phyloP scores from a whole-genome alignment of 2,113 vertebrate species.

The mouse (Mus musculus) region GRCm39 chr6:121041501-121042000 shows the following conservation, averaged over 20 bases:
- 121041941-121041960: not conserved
- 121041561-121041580: not conserved
- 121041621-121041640: not conserved
- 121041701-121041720: not conserved
- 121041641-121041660: not conserved
- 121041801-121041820: not conserved
- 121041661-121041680: not conserved
- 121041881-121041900: not conserved
- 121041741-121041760: not conserved
- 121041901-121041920: not conserved
- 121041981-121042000: slow-evolving; percentile 2
- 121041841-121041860: not conserved
- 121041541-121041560: slow-evolving; percentile 33
- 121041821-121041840: not conserved
- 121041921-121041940: not conserved
- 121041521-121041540: slow-evolving; percentile 48
- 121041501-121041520: slow-evolving; percentile 61
- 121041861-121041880: not conserved
- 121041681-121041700: not conserved
- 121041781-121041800: slow-evolving; percentile 21
- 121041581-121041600: not conserved
- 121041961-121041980: not conserved
- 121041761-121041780: not conserved
- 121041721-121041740: not conserved
- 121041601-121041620: not conserved